A percentile compares a stretch with the other conserved stretches of the same genome.
Conservation (phyloP, 2,888 invertebrate species). For the Pomacea canaliculata region DNA sequence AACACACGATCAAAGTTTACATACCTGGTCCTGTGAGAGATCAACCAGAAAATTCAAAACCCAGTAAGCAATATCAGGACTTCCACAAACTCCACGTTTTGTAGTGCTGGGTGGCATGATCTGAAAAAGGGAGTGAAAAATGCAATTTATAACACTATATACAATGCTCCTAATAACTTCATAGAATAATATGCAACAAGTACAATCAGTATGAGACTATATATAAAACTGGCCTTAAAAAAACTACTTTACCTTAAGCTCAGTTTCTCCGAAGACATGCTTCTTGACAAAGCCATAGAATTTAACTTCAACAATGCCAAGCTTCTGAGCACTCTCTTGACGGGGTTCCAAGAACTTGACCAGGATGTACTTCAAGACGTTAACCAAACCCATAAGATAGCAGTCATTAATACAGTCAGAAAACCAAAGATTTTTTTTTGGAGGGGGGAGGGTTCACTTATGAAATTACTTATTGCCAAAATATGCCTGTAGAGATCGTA, state of each 20-base stretch:
- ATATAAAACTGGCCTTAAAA: too few relatives aligned
- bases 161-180: too few relatives aligned
- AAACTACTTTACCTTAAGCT: conserved; percentile 35
- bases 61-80: conserved; percentile 48
- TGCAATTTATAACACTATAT: too few relatives aligned
- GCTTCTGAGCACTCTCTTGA: conserved; percentile 52
- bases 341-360: conserved; percentile 65
- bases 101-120: conserved; percentile 42
- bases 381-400: not conserved
- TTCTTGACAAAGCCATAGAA: conserved; percentile 59
- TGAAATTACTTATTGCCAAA: too few relatives aligned
- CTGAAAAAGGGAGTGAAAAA: too few relatives aligned
- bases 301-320: conserved; percentile 61
- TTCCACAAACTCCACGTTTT: conserved; percentile 41
- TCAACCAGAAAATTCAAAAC: conserved; percentile 58
- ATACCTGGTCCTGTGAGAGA: conserved; percentile 57
- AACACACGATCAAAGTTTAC: not conserved
- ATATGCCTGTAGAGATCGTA: too few relatives aligned
- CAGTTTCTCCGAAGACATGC: conserved; percentile 45
- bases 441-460: too few relatives aligned
- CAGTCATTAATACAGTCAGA: too few relatives aligned
- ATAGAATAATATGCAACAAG: too few relatives aligned
- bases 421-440: too few relatives aligned
- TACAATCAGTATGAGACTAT: too few relatives aligned
- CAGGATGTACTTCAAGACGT: conserved; percentile 59